These are phyloP conservation scores for Artemisiospiza belli DNA, from an alignment of 2,113 vertebrate genomes.

Conservation along the genomic window DNA sequence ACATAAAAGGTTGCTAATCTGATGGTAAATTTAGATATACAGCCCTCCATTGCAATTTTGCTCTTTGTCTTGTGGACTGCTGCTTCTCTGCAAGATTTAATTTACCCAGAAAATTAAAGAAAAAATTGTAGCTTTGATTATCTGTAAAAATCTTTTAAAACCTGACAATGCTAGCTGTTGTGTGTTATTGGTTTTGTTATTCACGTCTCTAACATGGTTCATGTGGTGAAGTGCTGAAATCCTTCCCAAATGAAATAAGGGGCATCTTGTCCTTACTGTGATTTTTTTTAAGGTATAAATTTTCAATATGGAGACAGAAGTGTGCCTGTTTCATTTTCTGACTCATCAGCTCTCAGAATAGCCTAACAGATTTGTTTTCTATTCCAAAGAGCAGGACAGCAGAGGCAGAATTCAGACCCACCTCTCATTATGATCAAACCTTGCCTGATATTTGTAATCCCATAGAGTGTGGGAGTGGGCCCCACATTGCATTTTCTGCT, in stretches of 20 bases:
- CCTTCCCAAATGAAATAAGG: neutral
- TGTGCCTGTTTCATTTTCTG: neutral
- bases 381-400: neutral
- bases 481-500: neutral
- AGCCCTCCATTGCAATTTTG: neutral
- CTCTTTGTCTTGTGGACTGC: neutral
- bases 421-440: neutral
- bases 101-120: neutral
- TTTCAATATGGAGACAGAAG: neutral
- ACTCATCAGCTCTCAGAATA: neutral
- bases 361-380: neutral
- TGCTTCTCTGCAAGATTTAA: neutral
- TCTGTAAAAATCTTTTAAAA: neutral
- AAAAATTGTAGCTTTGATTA: neutral
- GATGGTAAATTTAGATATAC: neutral
- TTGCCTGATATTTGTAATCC: neutral
- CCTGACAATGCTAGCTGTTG: neutral
- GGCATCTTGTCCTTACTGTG: neutral
- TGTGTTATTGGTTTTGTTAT: neutral
- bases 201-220: neutral
- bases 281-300: neutral
- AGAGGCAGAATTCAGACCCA: neutral
- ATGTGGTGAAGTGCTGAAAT: neutral
- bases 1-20: neutral
- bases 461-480: neutral